Base-by-base conservation (phyloP, 2,888 invertebrate genomes). In the Pyrgus malvae region DNA sequence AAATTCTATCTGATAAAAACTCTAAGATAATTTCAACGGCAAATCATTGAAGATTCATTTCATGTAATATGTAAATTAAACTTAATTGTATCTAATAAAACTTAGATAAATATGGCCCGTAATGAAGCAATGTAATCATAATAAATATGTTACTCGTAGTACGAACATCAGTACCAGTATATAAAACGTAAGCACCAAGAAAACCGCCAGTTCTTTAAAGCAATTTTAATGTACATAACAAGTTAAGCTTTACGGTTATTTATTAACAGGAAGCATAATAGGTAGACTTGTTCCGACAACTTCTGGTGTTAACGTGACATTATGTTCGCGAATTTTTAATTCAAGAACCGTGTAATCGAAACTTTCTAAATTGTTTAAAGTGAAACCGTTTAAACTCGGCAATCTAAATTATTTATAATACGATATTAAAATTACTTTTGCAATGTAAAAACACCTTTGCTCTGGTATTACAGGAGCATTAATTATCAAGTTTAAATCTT, bases 391-490 rank as follows among this genome's bases (percentile, higher is more conserved):
- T 38, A 6, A 49, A 31, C 31, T 48, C 37, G 25, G 37, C 27
- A 48, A 48, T 37, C 25, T 48, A 37, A 51, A 51, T 44, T 37
- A 51, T 51, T 51, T 37, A 44, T 42, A 44, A 44, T 11, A 51
- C 37, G 16, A n/a, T 8, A 12, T 17, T 6, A 44, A 37, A 44
- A 45, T 50, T 50, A 23, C 37, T 44, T 44, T 37, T 14, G n/a
- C 41, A 44, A 44, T 17, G 29, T 37, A 44, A 16, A 17, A 27
- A 11, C 12, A 35, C 41, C 33, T 50, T 31, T 33, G 7, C 17
- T 9, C 12, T 33, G 45, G 33, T 42, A 42, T 42, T 29, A 37
- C 6, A 42, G 11, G 9, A 11, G 45, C 8, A 35, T 46, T 45
- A 35, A 35, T 46, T 46, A 23, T 7, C 1, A 23, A 23, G 40